A percentile compares a stretch with the other conserved stretches of the same genome.
phyloP scores from a whole-genome alignment of 2,888 invertebrate genomes.

The Microctonus aethiopoides region DNA sequence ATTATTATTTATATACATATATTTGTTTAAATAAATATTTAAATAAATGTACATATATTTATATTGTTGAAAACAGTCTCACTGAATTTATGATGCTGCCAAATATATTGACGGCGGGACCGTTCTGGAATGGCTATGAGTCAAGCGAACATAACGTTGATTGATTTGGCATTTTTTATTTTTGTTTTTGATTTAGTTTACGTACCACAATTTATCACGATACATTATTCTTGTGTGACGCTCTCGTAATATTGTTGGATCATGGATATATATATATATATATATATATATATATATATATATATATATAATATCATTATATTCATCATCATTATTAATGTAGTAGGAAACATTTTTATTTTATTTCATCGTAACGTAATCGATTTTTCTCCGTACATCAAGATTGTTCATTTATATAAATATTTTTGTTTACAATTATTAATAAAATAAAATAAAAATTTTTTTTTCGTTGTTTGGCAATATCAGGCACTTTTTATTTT shows the following conservation, averaged over 20 bases:
- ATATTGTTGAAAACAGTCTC: background rate
- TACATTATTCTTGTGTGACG: constrained; percentile 1
- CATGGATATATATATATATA: constrained; percentile 23
- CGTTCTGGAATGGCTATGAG: constrained; percentile 57
- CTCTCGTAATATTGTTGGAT: constrained; percentile 24
- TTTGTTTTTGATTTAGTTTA: background rate
- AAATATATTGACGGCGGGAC: constrained; percentile 41
- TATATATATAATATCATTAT: no score
- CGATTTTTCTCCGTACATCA: constrained; percentile 53
- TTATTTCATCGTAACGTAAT: constrained; percentile 57
- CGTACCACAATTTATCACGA: constrained; percentile 15
- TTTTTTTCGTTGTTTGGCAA: constrained; percentile 20
- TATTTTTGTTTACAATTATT: constrained; percentile 35
- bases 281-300: background rate
- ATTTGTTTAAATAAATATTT: background rate
- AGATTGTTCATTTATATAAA: constrained; percentile 40
- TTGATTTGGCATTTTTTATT: constrained; percentile 14
- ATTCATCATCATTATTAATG: constrained; percentile 16
- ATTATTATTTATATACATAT: background rate
- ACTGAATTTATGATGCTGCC: constrained; percentile 11
- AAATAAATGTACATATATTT: background rate
- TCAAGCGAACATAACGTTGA: constrained; percentile 39
- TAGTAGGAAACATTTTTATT: constrained; percentile 60
- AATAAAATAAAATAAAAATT: constrained; percentile 10
- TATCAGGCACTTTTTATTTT: background rate